Base-by-base conservation (phyloP, 2,888 invertebrate genomes). In the Chrysolina americana region DNA sequence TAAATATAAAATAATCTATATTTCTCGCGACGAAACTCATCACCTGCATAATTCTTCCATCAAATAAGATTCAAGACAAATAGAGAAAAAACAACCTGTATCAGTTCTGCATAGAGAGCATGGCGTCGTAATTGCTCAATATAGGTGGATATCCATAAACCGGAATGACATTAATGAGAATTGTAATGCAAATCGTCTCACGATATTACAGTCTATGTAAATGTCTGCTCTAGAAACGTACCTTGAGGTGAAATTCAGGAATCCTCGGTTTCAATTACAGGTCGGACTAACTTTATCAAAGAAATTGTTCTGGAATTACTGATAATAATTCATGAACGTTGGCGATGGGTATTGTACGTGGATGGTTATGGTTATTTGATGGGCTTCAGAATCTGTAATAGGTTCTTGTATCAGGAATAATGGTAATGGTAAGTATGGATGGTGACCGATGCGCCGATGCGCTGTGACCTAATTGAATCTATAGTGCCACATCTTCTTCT, bases 101-200 rank as follows among this genome's bases (percentile, higher is more conserved):
- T 21, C 19, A 21, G 17, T 53, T 53, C 21, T 59, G 28, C 59
- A 28, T 23, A 59, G 5, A 28, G 28, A 59, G 28, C 59, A 36
- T 15, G n/a, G n/a, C 59, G 3, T 59, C 23, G 53, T 68, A 68
- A 68, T 68, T 53, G 68, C 47, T 36, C 50, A 73, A 66, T 70
- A 73, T 65, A 53, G 53, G 65, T 11, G 50, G 15, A 48, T 48
- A 68, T 68, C 28, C 68, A 68, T 19, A 11, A 53, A 53, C 41
- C 53, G 36, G 68, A 68, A 68, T 68, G 41, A 68, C 77, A 76
- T 74, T 75, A 77, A 78, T 77, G 75, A 77, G 77, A 77, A 79
- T 79, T 81, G 74, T 73, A 78, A 82, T 83, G 85, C 82, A 83
- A 83, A 85, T 84, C 77, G 81, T 79, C 79, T 79, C 81, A 78